phyloP scores from a whole-genome alignment of 1,140 invertebrate species.

The Drosophila persimilis region DNA sequence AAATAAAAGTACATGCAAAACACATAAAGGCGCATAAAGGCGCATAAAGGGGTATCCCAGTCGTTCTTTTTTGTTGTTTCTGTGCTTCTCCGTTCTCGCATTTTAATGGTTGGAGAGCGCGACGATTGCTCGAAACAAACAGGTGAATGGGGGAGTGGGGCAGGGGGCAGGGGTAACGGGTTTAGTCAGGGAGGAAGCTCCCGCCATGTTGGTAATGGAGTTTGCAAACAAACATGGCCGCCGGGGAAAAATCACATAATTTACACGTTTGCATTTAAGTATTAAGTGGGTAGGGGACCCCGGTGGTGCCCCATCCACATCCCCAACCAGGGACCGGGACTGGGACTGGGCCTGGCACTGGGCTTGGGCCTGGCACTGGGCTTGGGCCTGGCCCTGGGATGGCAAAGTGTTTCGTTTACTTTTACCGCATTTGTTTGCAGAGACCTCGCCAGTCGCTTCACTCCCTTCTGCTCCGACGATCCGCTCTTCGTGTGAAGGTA shows the following conservation, averaged over 20 bases:
- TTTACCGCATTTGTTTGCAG: slow-evolving; percentile 67
- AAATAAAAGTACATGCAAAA: slow-evolving; percentile 82
- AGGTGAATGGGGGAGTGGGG: slow-evolving; percentile 41
- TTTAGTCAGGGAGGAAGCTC: slow-evolving; percentile 15
- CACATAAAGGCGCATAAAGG: slow-evolving; percentile 53
- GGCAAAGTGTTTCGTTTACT: slow-evolving; percentile 78
- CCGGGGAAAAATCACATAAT: slow-evolving; percentile 81
- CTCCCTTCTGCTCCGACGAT: slow-evolving; percentile 38
- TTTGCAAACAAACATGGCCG: slow-evolving; percentile 81
- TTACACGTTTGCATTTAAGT: slow-evolving; percentile 81
- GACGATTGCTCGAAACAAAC: slow-evolving; percentile 77
- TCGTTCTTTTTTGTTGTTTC: background rate
- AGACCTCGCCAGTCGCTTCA: slow-evolving; percentile 48
- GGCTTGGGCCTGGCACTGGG: slow-evolving; percentile 20
- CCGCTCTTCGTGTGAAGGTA: slow-evolving; percentile 50
- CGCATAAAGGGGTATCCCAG: slow-evolving; percentile 63
- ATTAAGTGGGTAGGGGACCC: slow-evolving; percentile 65
- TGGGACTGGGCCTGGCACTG: background rate
- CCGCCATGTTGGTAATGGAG: slow-evolving; percentile 80
- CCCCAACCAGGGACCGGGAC: background rate
- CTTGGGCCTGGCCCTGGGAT: background rate
- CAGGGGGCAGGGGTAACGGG: too few species aligned
- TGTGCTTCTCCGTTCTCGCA: slow-evolving; percentile 33
- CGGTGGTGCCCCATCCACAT: too few species aligned
- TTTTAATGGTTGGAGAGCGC: slow-evolving; percentile 74